Evolutionary conservation across 1,140 invertebrate genomes (phyloP).

Genomic region (Trichonephila inaurata): DNA sequence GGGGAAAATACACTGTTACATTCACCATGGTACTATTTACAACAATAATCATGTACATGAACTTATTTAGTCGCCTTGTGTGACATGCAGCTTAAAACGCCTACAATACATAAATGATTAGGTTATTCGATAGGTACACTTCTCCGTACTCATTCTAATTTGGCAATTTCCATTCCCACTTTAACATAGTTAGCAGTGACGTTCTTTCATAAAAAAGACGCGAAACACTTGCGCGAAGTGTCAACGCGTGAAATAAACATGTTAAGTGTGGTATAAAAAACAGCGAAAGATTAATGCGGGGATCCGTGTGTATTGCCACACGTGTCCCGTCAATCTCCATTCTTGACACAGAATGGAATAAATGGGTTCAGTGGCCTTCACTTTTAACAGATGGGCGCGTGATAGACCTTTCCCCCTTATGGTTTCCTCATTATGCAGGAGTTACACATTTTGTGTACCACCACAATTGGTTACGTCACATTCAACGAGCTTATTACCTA

Average conservation of each 20-base stretch:
- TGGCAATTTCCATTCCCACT: neutral
- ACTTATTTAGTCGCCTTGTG: neutral
- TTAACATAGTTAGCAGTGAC: neutral
- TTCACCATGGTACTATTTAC: neutral
- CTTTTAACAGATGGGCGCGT: slow-evolving; percentile 54
- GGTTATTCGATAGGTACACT: neutral
- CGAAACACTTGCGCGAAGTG: neutral
- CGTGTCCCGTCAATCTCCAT: slow-evolving; percentile 50
- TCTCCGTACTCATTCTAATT: neutral
- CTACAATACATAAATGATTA: neutral
- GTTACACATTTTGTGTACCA: neutral
- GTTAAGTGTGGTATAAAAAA: slow-evolving; percentile 13
- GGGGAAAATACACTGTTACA: too few relatives aligned
- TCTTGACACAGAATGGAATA: slow-evolving; percentile 18
- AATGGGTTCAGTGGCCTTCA: slow-evolving; percentile 55
- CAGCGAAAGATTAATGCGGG: neutral
- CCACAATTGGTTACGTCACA: slow-evolving; percentile 37
- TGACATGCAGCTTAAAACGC: neutral
- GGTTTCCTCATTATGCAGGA: slow-evolving; percentile 38
- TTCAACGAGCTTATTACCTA: slow-evolving; percentile 26
- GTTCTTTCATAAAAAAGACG: neutral
- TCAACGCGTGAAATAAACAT: slow-evolving; percentile 40
- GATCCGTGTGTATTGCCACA: neutral
- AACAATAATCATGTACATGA: neutral
- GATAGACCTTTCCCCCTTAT: neutral